Base-by-base conservation (phyloP, 1,140 invertebrate genomes). In the Campoletis sonorensis region DNA sequence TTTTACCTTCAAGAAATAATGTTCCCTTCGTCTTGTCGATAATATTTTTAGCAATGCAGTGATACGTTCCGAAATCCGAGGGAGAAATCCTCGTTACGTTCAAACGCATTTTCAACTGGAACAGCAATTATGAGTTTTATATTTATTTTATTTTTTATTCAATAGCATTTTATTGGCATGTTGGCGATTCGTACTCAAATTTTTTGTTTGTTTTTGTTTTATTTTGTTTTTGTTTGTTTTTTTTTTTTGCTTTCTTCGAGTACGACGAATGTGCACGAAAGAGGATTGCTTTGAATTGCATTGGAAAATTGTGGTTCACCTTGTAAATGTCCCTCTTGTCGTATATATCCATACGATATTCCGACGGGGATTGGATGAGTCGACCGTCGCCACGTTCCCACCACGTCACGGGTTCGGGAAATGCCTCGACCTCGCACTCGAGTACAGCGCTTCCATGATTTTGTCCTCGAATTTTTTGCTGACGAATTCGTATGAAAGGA, bases 351-450 rank as follows among this genome's bases (percentile, higher is more conserved):
- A 94, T 94, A 80, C 93, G 93, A 88, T 96, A 96, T 86, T 96
- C 95, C 3, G 95, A 93, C 67, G 93, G 93, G 21, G 93, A 93
- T 88, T 96, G 94, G 0, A 97, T 87, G 10, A 97, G 94, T 72
- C 94, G 93, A n/a, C 95, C 95, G 81, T 97, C 96, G 7, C 93
- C 92, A 45, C 94, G 93, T 87, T 97, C 96, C 98, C 98, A 99
- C 86, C 96, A 96, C 75, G 95, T 94, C 1, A 97, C 93, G 0
- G 96, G 95, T 85, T 96, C 95, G 0, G 98, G 98, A 89, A 95
- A 98, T 0, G 97, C 97, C 90, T 98, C 97, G 0, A 97, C 95
- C 88, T 96, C 94, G 86, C 98, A 98, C 89, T 97, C 96, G 4
- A 98, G 90, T 13, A 94, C 93, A 4, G 95, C 96, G 0, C 91